Conservation (phyloP, 2,113 vertebrate species). For the Fregata magnificens region DNA sequence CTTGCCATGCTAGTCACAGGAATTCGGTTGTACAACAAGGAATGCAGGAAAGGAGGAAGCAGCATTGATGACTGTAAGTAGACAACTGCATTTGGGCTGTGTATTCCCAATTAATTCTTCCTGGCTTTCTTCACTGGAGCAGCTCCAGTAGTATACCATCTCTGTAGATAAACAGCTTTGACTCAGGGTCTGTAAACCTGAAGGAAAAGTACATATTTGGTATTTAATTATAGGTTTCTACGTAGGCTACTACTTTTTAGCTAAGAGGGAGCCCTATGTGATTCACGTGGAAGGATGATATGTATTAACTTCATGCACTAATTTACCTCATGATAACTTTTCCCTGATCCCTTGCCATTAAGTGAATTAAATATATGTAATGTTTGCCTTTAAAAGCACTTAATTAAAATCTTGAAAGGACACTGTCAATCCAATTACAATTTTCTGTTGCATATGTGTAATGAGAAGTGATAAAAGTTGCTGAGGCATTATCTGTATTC, state of each 20-base stretch:
- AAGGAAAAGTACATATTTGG: background rate
- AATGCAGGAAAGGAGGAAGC: conserved; percentile 76
- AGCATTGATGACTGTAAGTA: conserved; percentile 80
- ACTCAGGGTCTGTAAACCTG: background rate
- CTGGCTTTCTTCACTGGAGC: background rate
- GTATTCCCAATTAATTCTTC: background rate
- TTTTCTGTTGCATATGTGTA: background rate
- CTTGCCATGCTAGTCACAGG: conserved; percentile 86
- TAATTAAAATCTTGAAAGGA: background rate
- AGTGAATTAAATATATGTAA: background rate
- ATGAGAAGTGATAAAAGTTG: background rate
- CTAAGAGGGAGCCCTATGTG: background rate
- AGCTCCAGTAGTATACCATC: background rate
- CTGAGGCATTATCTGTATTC: background rate
- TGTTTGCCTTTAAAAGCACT: background rate
- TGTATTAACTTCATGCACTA: background rate
- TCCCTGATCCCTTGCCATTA: background rate
- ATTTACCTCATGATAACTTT: background rate
- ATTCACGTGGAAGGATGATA: background rate
- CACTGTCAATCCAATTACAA: background rate
- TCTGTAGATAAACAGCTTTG: background rate
- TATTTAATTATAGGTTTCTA: background rate
- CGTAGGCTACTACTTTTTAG: background rate
- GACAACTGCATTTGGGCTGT: background rate
- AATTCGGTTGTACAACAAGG: conserved; percentile 89